phyloP scores from a whole-genome alignment of 2,888 invertebrate genomes.

The Tineola bisselliella region DNA sequence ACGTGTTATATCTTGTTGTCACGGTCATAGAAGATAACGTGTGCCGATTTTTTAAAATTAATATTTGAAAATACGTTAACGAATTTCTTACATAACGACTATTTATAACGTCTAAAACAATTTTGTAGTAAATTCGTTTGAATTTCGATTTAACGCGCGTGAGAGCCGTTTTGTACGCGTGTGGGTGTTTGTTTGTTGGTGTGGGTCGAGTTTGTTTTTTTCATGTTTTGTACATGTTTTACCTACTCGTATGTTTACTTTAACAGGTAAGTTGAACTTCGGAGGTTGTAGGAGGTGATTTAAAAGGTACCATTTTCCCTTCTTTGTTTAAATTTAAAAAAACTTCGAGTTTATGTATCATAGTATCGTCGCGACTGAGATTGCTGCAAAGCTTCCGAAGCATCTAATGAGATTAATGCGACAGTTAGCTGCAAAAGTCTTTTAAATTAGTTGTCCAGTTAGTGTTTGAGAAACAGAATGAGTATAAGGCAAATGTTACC shows the following conservation, averaged over 20 bases:
- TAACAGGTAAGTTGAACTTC: no score
- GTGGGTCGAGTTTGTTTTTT: not conserved
- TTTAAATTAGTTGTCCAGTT: no score
- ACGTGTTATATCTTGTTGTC: slow-evolving; percentile 32
- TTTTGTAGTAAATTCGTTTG: not conserved
- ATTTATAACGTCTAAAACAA: not conserved
- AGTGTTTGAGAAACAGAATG: no score
- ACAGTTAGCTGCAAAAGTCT: no score
- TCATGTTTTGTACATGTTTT: not conserved
- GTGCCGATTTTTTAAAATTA: slow-evolving; percentile 24
- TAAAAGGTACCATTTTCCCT: no score
- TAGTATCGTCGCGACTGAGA: no score
- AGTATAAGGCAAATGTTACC: no score
- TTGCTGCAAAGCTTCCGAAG: no score
- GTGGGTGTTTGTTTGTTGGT: not conserved
- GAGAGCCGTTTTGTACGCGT: not conserved
- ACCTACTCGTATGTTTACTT: no score
- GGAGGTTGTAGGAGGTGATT: not conserved
- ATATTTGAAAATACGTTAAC: slow-evolving; percentile 1
- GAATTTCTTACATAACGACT: not conserved
- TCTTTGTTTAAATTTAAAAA: no score
- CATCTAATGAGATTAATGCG: no score
- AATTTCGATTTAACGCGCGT: not conserved
- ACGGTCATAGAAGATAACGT: slow-evolving; percentile 41
- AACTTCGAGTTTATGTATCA: no score